Evolutionary conservation across 2,797 vertebrate genomes (phyloP), one percentile per base, ranked within the genome.

Genomic region (Oreonectes daqikongensis): DNA sequence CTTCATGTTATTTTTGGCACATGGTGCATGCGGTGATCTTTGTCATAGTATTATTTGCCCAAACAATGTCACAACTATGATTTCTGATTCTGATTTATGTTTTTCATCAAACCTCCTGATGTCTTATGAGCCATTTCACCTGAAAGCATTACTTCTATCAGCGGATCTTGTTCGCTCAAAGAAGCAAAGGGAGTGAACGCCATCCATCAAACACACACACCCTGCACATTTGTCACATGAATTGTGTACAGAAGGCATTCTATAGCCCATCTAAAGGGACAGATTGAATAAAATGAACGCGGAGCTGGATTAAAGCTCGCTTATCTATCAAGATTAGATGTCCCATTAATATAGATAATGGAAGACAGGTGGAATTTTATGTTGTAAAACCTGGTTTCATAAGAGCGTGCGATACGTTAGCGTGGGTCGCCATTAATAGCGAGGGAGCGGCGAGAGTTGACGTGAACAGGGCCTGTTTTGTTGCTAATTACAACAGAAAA

Each of bases 261-360:
- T 82, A 77, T 78, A 81, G 69, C 59, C 28, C 50, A 66, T 53
- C 74, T 73, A 44, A 72, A 69, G 82, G 75, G 81, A 55, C 24
- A 69, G 50, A 38, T 35, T 74, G 72, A 84, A 84, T 83, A 72
- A 79, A 82, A 82, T 81, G 80, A 83, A 82, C 69, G 74, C 46
- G 71, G 64, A 67, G 79, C 35, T 61, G 67, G 82, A 87, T 84
- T 84, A 84, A 82, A 44, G 11, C 48, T 70, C 65, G 35, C 82
- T 84, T 85, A 86, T 85, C 82, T 82, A 74, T 86, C 83, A 83
- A 85, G 84, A 85, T 83, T 87, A 85, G 73, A 84, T 84, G 78
- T 85, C 82, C 71, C 63, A 63, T 76, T 80, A 79, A 68, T 81
- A 76, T 57, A 82, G 72, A 80, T 85, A 79, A 83, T 82, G 66